Percentiles rank a stretch among this genome's conserved stretches.
These are phyloP conservation scores for Stegostoma tigrinum DNA, from an alignment of 2,113 vertebrate genomes.

Conservation along the genomic window DNA sequence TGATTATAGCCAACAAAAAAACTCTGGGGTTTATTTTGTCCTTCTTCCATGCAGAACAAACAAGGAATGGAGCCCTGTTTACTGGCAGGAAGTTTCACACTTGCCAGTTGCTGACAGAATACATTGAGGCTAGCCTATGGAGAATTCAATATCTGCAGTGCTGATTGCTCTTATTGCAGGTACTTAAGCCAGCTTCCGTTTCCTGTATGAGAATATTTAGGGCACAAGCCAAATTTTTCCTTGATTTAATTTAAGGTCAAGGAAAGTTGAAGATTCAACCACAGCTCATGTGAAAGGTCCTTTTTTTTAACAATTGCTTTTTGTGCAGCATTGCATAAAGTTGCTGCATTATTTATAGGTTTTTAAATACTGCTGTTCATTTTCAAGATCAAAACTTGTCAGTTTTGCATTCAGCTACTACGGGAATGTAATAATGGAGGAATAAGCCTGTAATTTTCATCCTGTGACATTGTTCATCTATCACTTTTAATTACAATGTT, in stretches of 20 bases:
- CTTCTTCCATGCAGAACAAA: neutral
- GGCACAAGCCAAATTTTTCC: constrained; percentile 8
- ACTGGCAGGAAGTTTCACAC: constrained; percentile 9
- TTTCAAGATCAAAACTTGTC: constrained; percentile 24
- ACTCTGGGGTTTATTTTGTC: neutral
- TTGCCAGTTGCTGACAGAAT: neutral
- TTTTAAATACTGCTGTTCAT: constrained; percentile 20
- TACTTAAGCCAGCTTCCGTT: constrained; percentile 30
- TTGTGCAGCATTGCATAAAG: neutral
- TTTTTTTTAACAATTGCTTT: neutral
- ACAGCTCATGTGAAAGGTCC: constrained; percentile 1
- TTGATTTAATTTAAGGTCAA: constrained; percentile 29
- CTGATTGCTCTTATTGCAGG: constrained; percentile 27
- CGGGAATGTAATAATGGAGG: constrained; percentile 4
- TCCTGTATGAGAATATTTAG: constrained; percentile 33
- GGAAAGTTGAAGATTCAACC: constrained; percentile 25
- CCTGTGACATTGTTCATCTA: constrained; percentile 13
- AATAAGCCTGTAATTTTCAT: constrained; percentile 32
- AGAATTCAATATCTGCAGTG: constrained; percentile 19
- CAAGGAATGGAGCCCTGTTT: neutral
- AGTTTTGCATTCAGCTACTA: neutral
- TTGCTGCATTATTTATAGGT: constrained; percentile 10
- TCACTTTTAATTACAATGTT: constrained; percentile 13
- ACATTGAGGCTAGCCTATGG: neutral
- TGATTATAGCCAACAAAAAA: neutral